Percentiles rank a stretch among this genome's conserved stretches.
Conservation (phyloP, 1,140 invertebrate species). For the Drosophila chauvacae region DNA sequence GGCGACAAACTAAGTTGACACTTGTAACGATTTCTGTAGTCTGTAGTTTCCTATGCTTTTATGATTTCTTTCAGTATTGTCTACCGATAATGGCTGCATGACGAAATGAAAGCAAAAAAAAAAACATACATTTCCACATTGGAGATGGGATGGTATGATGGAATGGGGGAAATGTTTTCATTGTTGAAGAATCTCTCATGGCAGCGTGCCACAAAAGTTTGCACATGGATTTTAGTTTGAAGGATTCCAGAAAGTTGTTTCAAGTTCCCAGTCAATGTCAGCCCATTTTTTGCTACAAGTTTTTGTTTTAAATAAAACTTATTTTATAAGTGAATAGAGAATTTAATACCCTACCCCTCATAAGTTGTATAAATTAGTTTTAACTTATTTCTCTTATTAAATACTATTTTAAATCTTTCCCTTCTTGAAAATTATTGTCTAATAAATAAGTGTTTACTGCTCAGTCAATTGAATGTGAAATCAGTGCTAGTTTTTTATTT, state of each 20-base stretch:
- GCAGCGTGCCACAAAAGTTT: conserved; percentile 19
- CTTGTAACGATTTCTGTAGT: conserved; percentile 44
- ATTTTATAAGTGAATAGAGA: background rate
- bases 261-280: conserved; percentile 19
- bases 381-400: background rate
- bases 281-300: background rate
- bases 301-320: background rate
- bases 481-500: background rate
- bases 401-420: background rate
- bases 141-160: background rate
- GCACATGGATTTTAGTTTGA: conserved; percentile 7
- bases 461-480: conserved; percentile 2
- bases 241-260: conserved; percentile 11
- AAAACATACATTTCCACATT: conserved; percentile 8
- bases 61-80: conserved; percentile 46
- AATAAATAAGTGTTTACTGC: background rate
- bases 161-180: conserved; percentile 8
- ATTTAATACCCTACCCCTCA: background rate
- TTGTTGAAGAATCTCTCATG: conserved; percentile 16
- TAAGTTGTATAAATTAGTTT: background rate
- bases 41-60: conserved; percentile 18
- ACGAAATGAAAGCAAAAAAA: conserved; percentile 6
- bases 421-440: background rate
- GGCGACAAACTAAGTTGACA: conserved; percentile 18
- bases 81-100: conserved; percentile 48